Percentiles rank a stretch among this genome's conserved stretches.
Evolutionary conservation across 2,113 vertebrate species (phyloP).

Genomic region (Cephalophus harveyi): DNA sequence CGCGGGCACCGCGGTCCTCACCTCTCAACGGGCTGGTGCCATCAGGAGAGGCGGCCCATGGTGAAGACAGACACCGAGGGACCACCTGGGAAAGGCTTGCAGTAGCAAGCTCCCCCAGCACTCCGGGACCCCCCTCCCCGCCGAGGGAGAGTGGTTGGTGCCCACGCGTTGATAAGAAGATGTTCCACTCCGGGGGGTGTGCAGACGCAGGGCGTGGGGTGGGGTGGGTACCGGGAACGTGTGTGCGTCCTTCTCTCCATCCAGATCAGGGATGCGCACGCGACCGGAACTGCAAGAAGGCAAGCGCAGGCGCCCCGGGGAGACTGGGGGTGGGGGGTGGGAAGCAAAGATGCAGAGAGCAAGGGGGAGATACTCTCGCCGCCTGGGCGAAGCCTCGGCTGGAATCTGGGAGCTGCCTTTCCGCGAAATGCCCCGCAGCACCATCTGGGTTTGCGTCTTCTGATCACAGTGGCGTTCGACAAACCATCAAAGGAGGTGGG

Average conservation of each 20-base stretch:
- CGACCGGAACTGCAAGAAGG: accelerated
- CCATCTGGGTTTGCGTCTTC: background rate
- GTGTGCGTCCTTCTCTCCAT: accelerated
- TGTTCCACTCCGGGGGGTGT: accelerated
- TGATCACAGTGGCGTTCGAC: background rate
- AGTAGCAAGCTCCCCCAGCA: background rate
- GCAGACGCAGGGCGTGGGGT: background rate
- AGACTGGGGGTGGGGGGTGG: background rate
- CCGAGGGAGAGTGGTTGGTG: accelerated
- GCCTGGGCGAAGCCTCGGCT: background rate
- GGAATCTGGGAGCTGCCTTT: background rate
- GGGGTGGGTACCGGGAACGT: accelerated
- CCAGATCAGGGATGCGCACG: accelerated
- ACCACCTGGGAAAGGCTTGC: background rate
- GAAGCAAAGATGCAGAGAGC: background rate
- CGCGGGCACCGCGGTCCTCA: accelerated
- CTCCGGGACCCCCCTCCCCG: accelerated
- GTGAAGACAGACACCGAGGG: background rate
- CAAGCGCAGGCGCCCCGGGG: background rate
- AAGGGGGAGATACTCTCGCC: background rate
- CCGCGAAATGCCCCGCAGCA: accelerated
- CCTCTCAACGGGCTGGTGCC: accelerated
- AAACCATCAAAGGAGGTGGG: background rate
- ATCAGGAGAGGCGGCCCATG: accelerated
- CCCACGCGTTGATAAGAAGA: background rate